These are phyloP conservation scores for Adineta ricciae DNA, from an alignment of 2,888 invertebrate genomes.

Conservation along the genomic window DNA sequence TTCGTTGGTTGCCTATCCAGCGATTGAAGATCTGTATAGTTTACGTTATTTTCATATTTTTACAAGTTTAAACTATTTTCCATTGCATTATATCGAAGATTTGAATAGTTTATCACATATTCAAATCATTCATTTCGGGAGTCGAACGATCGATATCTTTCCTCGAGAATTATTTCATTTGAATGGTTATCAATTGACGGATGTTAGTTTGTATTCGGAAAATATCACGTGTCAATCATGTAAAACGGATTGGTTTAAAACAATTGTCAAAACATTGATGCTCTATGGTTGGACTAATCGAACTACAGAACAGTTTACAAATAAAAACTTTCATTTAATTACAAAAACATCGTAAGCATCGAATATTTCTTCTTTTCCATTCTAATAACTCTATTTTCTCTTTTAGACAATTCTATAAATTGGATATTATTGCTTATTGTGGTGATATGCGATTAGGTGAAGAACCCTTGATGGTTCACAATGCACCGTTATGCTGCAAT, in stretches of 20 bases:
- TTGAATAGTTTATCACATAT: constrained; percentile 12
- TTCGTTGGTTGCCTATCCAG: background rate
- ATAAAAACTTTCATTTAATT: constrained; percentile 22
- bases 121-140: constrained; percentile 14
- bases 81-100: background rate
- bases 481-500: constrained; percentile 20
- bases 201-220: constrained; percentile 2
- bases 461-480: constrained; percentile 1
- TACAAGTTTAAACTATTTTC: constrained; percentile 15
- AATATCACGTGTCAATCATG: constrained; percentile 1
- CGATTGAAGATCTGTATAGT: background rate
- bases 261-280: constrained; percentile 8
- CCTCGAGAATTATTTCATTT: constrained; percentile 19
- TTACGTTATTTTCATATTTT: constrained; percentile 16
- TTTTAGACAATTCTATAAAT: constrained; percentile 14
- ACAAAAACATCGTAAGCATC: background rate
- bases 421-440: constrained; percentile 5
- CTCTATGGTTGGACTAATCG: constrained; percentile 9
- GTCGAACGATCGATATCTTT: constrained; percentile 11
- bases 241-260: constrained; percentile 23
- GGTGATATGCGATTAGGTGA: constrained; percentile 1
- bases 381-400: background rate
- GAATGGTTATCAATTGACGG: constrained; percentile 22
- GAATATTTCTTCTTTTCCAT: background rate
- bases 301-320: background rate